Base-by-base conservation (phyloP, 2,797 vertebrate species). In the Poeciliopsis infans region DNA sequence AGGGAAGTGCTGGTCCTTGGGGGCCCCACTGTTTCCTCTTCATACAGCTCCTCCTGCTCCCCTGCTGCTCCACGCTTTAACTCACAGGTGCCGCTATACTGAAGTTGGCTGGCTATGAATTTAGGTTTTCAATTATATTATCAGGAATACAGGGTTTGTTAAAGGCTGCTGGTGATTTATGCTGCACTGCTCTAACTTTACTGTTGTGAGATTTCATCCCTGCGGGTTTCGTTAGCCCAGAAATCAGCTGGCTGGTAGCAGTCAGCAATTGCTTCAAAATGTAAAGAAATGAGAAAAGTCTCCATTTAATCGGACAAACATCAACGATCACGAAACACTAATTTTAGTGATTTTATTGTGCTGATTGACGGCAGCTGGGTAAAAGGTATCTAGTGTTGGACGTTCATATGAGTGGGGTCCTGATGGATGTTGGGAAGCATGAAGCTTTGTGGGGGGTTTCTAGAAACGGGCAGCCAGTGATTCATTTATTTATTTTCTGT, bases 1-100 rank as follows among this genome's bases (percentile, higher is more conserved):
- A 75, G 64, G 75, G 75, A 78, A 80, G 74, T 75, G 75, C 75
- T 8, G 3, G 75, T 72, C 78, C 53, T 78, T 36, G 41, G 61
- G 66, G 78, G 79, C 69, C 77, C 84, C 59, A 70, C 57, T 66
- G 15, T 84, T 78, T 84, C 49, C 36, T n/a, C 45, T 74, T 75
- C 76, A 66, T 84, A 55, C 78, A 72, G 55, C 33, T 20, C 74
- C 55, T 31, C 74, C 20, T 64, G 31, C 45, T 74, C 16, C 36
- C 75, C 74, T 1, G 2, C 76, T 76, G 80, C 41, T 72, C 43
- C 64, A 75, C 61, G 77, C 20, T 79, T 53, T 61, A 77, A 69
- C 49, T 85, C 68, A 47, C 49, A 83, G 75, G 77, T 79, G 76
- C 45, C 66, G 79, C 74, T 80, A n/a, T 46, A 36, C 36, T 77